Conservation (phyloP, 1,140 invertebrate genomes). For the Stegodyphus dumicola region DNA sequence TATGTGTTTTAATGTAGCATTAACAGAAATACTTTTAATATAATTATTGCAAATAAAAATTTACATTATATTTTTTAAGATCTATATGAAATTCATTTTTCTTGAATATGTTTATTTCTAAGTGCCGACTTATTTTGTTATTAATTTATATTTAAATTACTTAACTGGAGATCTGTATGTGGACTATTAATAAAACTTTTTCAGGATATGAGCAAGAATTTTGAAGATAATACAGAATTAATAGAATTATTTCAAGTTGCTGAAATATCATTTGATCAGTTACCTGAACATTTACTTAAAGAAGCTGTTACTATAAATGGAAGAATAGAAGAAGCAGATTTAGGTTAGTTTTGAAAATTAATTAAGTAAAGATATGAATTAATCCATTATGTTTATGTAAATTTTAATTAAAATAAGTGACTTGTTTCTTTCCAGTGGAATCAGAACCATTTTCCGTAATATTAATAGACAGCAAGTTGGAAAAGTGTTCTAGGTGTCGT, state of each 20-base stretch:
- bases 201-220: not conserved
- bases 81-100: too few species aligned
- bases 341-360: not conserved
- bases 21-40: not conserved
- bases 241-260: slow-evolving; percentile 3
- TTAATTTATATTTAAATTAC: too few species aligned
- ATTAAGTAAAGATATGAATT: not conserved
- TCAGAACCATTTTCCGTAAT: not conserved
- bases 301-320: not conserved
- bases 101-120: too few species aligned
- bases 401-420: not conserved
- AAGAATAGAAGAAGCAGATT: not conserved
- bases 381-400: not conserved
- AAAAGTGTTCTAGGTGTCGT: slow-evolving; percentile 7
- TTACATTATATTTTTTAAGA: not conserved
- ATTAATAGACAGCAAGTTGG: not conserved
- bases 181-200: not conserved
- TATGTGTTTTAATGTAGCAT: not conserved
- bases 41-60: not conserved
- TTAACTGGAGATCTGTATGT: too few species aligned
- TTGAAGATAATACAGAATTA: not conserved
- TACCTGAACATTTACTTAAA: not conserved
- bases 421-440: not conserved
- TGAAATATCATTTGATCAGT: not conserved
- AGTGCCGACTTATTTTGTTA: too few species aligned